phyloP scores from a whole-genome alignment of 2,888 invertebrate genomes.

The Xanthostigma xanthostigma region DNA sequence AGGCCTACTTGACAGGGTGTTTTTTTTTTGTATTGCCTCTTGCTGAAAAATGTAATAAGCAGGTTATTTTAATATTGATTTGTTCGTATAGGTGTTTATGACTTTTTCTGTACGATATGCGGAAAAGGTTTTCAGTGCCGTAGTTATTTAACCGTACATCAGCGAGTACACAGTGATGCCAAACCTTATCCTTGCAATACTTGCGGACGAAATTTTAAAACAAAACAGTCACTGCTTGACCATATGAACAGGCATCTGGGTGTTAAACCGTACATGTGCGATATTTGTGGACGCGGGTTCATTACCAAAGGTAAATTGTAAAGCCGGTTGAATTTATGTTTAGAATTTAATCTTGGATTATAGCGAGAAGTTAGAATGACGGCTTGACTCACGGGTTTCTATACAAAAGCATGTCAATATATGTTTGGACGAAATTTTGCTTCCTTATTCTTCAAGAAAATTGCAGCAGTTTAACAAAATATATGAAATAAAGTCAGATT shows the following conservation, averaged over 20 bases:
- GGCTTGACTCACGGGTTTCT: no score
- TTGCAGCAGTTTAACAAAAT: no score
- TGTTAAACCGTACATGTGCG: slow-evolving; percentile 41
- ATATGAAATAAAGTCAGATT: no score
- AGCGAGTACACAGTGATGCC: slow-evolving; percentile 40
- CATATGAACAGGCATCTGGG: slow-evolving; percentile 44
- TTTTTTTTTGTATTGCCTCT: not conserved
- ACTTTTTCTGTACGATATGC: slow-evolving; percentile 39
- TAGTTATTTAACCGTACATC: slow-evolving; percentile 43
- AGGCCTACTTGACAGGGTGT: not conserved
- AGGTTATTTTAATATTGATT: not conserved
- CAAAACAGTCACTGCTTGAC: slow-evolving; percentile 41
- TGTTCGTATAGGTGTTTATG: slow-evolving; percentile 31
- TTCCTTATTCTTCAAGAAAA: no score
- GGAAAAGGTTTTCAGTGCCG: slow-evolving; percentile 46
- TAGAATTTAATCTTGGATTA: not conserved
- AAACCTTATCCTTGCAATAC: slow-evolving; percentile 41
- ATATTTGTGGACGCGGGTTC: slow-evolving; percentile 39
- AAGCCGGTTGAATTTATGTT: not conserved
- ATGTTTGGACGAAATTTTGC: no score
- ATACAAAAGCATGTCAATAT: no score
- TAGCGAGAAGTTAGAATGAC: no score
- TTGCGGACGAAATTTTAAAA: slow-evolving; percentile 41
- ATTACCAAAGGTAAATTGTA: slow-evolving; percentile 34
- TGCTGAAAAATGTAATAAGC: not conserved